Evolutionary conservation across 2,797 vertebrate genomes (phyloP), one percentile per base, ranked within the genome.

Genomic region (Atherinosoma microstoma): DNA sequence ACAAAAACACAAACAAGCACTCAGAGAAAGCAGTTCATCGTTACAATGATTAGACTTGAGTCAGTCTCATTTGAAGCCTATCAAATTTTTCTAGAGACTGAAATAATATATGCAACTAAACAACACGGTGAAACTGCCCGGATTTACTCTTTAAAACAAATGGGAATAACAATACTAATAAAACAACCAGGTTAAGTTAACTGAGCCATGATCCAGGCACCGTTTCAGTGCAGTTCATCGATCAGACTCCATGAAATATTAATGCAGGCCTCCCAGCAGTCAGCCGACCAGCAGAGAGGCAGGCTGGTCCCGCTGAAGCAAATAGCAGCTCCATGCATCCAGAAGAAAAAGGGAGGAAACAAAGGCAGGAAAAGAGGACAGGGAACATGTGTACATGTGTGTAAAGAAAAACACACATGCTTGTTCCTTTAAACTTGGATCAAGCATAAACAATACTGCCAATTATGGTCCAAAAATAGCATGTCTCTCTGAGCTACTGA

Each of bases 231-330:
- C 60, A 76, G 75, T 78, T 91, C 84, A 93, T 94, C 58, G 67
- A 94, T 93, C 84, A 87, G 77, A 67, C 67, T 79, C 71, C 63
- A 86, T 94, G 73, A 94, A 93, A 91, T 91, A 94, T 91, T 87
- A 90, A 94, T 80, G 56, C 69, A 77, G 74, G 79, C 87, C 83
- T 86, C 84, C 87, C 79, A 91, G 75, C 83, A 80, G 70, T 80
- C 76, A 84, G 78, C 83, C 75, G 78, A 83, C 78, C 84, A 76
- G 78, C 64, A 80, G 74, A 84, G 49, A 87, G 58, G 32, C 70
- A 78, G 66, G 45, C 71, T 80, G 83, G 76, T 85, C 68, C 80
- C 72, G 76, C 80, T 76, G 80, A 82, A 85, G 66, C 65, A 75
- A 86, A 76, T 75, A 74, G 70, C 73, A 76, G 53, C 66, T 80